phyloP scores from a whole-genome alignment of 2,113 vertebrate species.

The Semicossyphus pulcher region DNA sequence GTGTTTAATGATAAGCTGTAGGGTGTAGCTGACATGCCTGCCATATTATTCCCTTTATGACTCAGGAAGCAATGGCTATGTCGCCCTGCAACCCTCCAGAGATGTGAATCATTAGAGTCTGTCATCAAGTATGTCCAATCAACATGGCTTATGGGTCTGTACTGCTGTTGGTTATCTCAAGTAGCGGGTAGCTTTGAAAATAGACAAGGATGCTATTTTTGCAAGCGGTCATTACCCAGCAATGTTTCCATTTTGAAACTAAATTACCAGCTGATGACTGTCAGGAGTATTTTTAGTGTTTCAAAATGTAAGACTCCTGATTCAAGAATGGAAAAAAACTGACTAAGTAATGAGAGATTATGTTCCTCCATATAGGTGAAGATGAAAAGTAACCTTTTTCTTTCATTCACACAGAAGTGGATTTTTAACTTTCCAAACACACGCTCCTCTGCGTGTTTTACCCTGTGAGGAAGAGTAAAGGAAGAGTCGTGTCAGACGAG shows the following conservation, averaged over 20 bases:
- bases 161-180: slow-evolving; percentile 56
- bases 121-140: slow-evolving; percentile 64
- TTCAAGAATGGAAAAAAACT: background rate
- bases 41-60: slow-evolving; percentile 67
- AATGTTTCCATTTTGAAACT: slow-evolving; percentile 52
- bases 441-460: slow-evolving; percentile 19
- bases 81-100: slow-evolving; percentile 27
- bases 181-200: slow-evolving; percentile 40
- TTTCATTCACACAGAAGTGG: slow-evolving; percentile 13
- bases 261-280: slow-evolving; percentile 19
- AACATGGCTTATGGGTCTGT: slow-evolving; percentile 25
- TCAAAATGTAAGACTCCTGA: background rate
- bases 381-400: background rate
- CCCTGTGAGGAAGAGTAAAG: slow-evolving; percentile 45
- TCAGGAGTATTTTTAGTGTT: background rate
- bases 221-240: slow-evolving; percentile 16
- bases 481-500: slow-evolving; percentile 59
- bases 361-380: background rate
- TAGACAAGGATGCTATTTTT: slow-evolving; percentile 57
- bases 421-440: slow-evolving; percentile 42
- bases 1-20: slow-evolving; percentile 73
- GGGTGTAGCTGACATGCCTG: slow-evolving; percentile 68
- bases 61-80: slow-evolving; percentile 50
- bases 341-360: background rate
- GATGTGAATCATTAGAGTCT: slow-evolving; percentile 58